phyloP scores from a whole-genome alignment of 1,140 invertebrate species.

The Lordiphosa collinella region DNA sequence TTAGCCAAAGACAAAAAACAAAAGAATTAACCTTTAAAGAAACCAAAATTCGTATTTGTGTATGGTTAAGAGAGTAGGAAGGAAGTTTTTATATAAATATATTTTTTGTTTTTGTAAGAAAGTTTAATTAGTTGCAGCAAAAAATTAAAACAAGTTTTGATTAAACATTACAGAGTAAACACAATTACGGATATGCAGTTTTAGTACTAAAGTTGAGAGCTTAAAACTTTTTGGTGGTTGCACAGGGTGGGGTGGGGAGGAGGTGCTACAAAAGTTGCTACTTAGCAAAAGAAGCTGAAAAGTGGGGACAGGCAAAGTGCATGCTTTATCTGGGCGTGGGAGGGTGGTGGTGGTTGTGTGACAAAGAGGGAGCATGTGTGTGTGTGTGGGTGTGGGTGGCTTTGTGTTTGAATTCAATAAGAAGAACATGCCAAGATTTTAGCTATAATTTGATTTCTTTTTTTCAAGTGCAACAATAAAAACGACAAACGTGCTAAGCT shows the following conservation, averaged over 20 bases:
- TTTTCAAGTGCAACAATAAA: no score
- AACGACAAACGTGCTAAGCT: no score
- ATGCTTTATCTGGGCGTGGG: constrained; percentile 22
- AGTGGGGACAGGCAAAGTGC: constrained; percentile 30
- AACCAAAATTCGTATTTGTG: constrained; percentile 18
- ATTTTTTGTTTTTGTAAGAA: constrained; percentile 2
- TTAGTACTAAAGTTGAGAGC: no score
- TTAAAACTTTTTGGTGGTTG: constrained; percentile 1
- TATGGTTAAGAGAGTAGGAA: constrained; percentile 27
- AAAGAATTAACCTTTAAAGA: constrained; percentile 1
- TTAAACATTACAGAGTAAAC: constrained; percentile 10
- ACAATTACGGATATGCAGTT: constrained; percentile 18
- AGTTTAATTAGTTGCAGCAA: constrained; percentile 32
- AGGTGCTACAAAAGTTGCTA: constrained; percentile 33
- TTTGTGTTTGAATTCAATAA: constrained; percentile 30
- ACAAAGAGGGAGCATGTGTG: background rate
- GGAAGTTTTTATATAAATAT: constrained; percentile 25
- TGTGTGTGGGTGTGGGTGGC: constrained; percentile 15
- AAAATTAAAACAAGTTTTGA: constrained; percentile 13
- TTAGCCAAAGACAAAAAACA: constrained; percentile 20
- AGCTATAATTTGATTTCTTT: no score
- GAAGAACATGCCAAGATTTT: constrained; percentile 35
- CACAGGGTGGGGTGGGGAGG: background rate
- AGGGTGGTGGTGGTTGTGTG: constrained; percentile 11
- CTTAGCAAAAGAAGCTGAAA: constrained; percentile 28